These are phyloP conservation scores for Pteropus rufus DNA, from an alignment of 2,797 vertebrate species.

Conservation along the genomic window DNA sequence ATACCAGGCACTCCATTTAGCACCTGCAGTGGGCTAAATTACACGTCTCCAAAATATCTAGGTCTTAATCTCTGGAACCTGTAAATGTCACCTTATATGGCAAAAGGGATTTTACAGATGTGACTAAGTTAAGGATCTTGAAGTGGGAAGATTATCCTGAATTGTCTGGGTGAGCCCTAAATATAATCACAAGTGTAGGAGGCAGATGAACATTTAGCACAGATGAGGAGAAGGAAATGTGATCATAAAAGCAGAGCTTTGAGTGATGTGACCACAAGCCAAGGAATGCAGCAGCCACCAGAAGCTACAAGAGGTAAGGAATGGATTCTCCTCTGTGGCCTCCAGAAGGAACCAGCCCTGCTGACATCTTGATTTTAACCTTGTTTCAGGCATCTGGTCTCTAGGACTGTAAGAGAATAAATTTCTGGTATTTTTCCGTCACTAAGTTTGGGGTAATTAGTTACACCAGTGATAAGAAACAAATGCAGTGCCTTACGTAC, in stretches of 20 bases:
- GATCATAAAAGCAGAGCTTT: neutral
- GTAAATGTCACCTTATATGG: neutral
- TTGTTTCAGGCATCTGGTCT: neutral
- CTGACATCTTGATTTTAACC: neutral
- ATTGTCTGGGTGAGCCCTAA: neutral
- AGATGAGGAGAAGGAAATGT: neutral
- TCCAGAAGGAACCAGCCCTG: neutral
- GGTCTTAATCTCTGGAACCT: neutral
- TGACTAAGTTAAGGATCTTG: neutral
- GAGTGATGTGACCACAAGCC: neutral
- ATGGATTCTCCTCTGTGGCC: neutral
- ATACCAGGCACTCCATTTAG: neutral
- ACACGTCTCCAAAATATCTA: neutral
- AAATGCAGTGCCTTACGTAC: neutral
- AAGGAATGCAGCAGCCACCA: neutral
- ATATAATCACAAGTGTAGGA: neutral
- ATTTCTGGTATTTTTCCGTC: neutral
- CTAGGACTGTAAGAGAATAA: neutral
- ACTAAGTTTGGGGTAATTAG: neutral
- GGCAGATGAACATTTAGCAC: neutral
- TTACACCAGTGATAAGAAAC: neutral
- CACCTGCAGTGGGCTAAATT: neutral
- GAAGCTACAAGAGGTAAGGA: neutral
- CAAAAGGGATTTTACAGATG: neutral
- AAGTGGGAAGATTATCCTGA: neutral